Evolutionary conservation across 2,888 invertebrate species (phyloP), one percentile per base, ranked within the genome.

Genomic region (Trichogramma evanescens): DNA sequence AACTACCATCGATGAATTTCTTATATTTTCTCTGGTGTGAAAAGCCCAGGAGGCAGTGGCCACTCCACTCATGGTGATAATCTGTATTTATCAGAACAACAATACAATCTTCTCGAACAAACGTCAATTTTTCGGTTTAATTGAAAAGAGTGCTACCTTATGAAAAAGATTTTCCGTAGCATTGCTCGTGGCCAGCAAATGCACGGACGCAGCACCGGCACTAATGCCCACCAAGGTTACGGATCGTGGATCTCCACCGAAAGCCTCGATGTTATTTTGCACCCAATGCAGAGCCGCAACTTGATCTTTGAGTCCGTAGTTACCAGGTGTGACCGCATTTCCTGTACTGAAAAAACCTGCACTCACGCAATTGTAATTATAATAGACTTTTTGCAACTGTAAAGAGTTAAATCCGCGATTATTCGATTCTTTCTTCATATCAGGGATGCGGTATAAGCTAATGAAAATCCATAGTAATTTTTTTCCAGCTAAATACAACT

Each of bases 301-400:
- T 7, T 73, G 66, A 58, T 77, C 76, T 63, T 77, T 77, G 40
- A 77, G 40, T 0, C 70, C 76, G 26, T 72, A 72, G 66, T 77
- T 77, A 5, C 77, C 77, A 1, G 75, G 72, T 2, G 72, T 65
- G 13, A 60, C 62, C 44, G 65, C 56, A 59, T 68, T 74, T 4
- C 68, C 71, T 4, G 71, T 73, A 58, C 74, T 74, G 54, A 75
- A 69, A 61, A 74, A 75, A 26, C 75, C 75, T 75, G 54, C 7
- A 4, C 39, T 26, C 60, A 60, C 5, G 42, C n/a, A 43, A 7
- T 9, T n/a, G 26, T 6, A 13, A 10, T 6, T 46, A 26, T 26
- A 26, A 26, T 26, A 26, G 26, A 8, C 8, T 45, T 45, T 45
- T 45, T n/a, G n/a, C 9, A 45, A 45, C 10, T 45, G 26, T 26